A percentile compares a stretch with the other conserved stretches of the same genome.
Evolutionary conservation across 2,888 invertebrate genomes (phyloP).

Genomic region (Gortyna flavago): DNA sequence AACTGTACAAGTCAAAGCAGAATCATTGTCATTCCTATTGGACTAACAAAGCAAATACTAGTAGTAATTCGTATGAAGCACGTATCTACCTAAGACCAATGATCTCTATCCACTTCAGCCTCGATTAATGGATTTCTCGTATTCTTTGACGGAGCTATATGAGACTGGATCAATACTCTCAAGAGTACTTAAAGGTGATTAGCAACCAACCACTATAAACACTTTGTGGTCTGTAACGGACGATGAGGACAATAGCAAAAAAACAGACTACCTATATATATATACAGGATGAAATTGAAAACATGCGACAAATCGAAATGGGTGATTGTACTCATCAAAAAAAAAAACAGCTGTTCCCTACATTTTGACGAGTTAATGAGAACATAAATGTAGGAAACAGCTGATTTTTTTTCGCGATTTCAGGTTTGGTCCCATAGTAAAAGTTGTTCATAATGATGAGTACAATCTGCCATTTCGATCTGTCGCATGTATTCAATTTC

Average conservation of each 20-base stretch:
- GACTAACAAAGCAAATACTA: neutral
- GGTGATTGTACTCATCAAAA: too few relatives aligned
- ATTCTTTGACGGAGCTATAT: constrained; percentile 19
- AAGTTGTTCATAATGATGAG: too few relatives aligned
- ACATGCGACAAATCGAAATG: too few relatives aligned
- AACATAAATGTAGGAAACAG: too few relatives aligned
- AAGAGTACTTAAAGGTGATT: constrained; percentile 35
- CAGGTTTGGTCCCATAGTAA: too few relatives aligned
- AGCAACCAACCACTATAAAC: constrained; percentile 17
- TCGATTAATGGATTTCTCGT: constrained; percentile 22
- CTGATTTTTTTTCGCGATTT: too few relatives aligned
- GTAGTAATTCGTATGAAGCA: neutral
- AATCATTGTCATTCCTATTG: neutral
- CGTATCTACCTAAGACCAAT: constrained; percentile 13
- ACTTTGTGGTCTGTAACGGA: constrained; percentile 14
- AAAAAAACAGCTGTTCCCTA: too few relatives aligned
- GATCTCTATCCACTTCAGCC: constrained; percentile 29
- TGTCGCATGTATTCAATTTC: too few relatives aligned
- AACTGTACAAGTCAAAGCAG: constrained; percentile 6
- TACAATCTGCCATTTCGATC: too few relatives aligned
- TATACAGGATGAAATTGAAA: too few relatives aligned
- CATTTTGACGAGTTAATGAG: too few relatives aligned
- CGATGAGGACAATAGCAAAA: neutral
- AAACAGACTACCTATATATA: neutral
- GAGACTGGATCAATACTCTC: constrained; percentile 21